phyloP scores from a whole-genome alignment of 2,888 invertebrate genomes.

The Cheilosia impressa region DNA sequence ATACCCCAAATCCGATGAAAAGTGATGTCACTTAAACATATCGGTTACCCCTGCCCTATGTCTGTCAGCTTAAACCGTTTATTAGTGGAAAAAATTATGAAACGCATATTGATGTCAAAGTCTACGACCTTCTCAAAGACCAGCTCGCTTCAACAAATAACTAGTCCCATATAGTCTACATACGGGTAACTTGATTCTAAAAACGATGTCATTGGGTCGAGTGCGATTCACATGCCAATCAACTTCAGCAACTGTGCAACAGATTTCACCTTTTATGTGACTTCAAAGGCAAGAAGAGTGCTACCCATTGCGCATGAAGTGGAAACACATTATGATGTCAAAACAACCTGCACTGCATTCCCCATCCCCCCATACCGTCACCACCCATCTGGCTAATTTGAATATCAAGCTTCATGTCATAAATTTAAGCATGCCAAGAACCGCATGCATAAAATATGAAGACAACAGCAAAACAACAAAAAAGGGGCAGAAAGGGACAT shows the following conservation, averaged over 20 bases:
- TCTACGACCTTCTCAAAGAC: too few relatives aligned
- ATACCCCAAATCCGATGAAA: too few relatives aligned
- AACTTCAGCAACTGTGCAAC: slow-evolving; percentile 26
- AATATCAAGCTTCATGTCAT: slow-evolving; percentile 26
- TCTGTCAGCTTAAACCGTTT: too few relatives aligned
- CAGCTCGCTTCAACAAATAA: too few relatives aligned
- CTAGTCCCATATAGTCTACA: background rate
- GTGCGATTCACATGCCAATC: slow-evolving; percentile 46
- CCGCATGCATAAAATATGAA: background rate
- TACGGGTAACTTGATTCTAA: background rate
- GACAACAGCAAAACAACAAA: slow-evolving; percentile 5
- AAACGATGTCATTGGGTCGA: slow-evolving; percentile 44
- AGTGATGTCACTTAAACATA: background rate
- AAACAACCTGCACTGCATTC: background rate
- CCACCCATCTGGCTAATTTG: slow-evolving; percentile 29
- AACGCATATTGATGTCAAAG: too few relatives aligned
- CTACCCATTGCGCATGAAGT: background rate
- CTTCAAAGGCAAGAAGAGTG: background rate
- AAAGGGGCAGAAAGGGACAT: slow-evolving; percentile 13
- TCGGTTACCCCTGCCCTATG: too few relatives aligned
- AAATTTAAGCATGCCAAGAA: slow-evolving; percentile 14
- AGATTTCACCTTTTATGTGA: background rate
- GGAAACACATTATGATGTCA: background rate
- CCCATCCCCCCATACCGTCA: background rate
- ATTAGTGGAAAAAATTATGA: too few relatives aligned